Base-by-base conservation (phyloP, 2,797 vertebrate species). In the Stomatorhinus walkeri region DNA sequence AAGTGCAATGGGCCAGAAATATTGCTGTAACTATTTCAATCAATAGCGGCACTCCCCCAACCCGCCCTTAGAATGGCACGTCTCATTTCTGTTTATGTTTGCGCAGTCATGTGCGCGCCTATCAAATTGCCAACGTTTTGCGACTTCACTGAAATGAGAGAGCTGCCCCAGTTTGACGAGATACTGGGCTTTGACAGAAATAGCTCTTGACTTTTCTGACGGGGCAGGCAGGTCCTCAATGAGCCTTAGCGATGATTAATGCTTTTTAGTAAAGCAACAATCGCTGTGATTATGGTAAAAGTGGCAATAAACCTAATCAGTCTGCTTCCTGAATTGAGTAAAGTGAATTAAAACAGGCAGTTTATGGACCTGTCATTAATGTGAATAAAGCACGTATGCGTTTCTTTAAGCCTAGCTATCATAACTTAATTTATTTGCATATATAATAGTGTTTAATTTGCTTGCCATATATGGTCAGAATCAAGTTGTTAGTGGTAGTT, bases 1-100 rank as follows among this genome's bases (percentile, higher is more conserved):
- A 10, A 89, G 83, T 85, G 48, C 83, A 85, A 51, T 51, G 83
- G 48, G 83, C 43, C 48, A n/a, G 22, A 85, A 85, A 52, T 46
- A 85, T 24, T 90, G 88, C 19, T 36, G 52, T 59, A 59, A 56
- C 52, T 40, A 28, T 32, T 49, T 48, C 24, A 79, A 72, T 40
- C 24, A 49, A 52, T 52, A 79, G 5, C 8, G n/a, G 32, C 52
- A 4, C 48, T 51, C 22, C 83, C 83, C 46, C 43, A 51, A 12
- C 24, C 48, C n/a, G 48, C 9, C 48, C 12, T 28, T 22, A 28
- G 22, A 87, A 87, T 43, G 32, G 40, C 19, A 22, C 40, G 48
- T 46, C n/a, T 48, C 48, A 22, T 84, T 51, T 51, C n/a, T 51
- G 43, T 28, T 85, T 51, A 85, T 49, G 83, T 49, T 51, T 51